Base-by-base conservation (phyloP, 2,888 invertebrate genomes). In the Pollenia labialis region DNA sequence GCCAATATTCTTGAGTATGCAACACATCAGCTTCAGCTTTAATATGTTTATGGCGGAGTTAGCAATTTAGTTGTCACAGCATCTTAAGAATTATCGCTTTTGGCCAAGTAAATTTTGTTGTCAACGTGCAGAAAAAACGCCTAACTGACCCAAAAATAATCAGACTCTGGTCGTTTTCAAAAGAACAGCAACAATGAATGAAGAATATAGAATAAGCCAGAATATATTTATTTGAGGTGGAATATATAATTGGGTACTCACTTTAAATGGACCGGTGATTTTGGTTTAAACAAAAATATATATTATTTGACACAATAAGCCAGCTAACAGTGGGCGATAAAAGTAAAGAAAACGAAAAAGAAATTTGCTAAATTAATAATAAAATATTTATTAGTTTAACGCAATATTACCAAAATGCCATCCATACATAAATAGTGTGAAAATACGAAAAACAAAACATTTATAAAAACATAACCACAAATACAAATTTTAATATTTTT, bases 61-160 rank as follows among this genome's bases (percentile, higher is more conserved):
- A 90, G 89, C 92, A 92, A 92, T 92, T 92, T 92, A 92, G 92
- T 92, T 92, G 92, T 92, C 92, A 92, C 91, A 92, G 91, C 91
- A 90, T 89, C 87, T 90, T 81, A 92, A 91, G 92, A 92, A 92
- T 92, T 92, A 92, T 92, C 91, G 92, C 92, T 92, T 92, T 92
- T 91, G 91, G 91, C 91, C 88, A 89, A 92, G 91, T 89, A 88
- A 91, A 92, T 92, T 91, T 92, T 92, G 91, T 92, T 92, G 92
- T 92, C 92, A 92, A 92, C 92, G 90, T 89, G 85, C 85, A 71
- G 80, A 54, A 81, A 81, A 81, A 87, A 81, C 81, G 88, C 83
- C 82, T 85, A 85, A 82, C 68, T 82, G 82, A 81, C 82, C 86
- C 16, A 72, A 71, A 77, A 69, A 85, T 80, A 82, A 85, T 68